Conservation (phyloP, 2,113 vertebrate genomes). For the Vireo altiloquus region DNA sequence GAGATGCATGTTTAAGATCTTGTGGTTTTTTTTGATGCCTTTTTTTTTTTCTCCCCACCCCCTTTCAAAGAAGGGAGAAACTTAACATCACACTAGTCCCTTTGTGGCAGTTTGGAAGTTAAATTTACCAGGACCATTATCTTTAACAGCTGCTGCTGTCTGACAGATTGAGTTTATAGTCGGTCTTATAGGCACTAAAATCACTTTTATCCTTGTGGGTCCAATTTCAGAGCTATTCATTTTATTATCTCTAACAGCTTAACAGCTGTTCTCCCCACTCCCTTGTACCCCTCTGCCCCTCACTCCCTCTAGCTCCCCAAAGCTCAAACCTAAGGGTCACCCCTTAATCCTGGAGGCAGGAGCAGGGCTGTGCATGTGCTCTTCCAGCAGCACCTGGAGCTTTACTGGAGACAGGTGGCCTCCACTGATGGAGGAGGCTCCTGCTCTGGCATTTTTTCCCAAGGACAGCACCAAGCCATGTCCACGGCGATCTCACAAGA, state of each 20-base stretch:
- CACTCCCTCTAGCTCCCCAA: background rate
- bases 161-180: conserved; percentile 70
- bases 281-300: background rate
- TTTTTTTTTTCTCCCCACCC: background rate
- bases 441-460: background rate
- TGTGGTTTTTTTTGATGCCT: background rate
- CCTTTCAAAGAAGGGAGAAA: conserved; percentile 37
- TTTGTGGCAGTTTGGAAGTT: conserved; percentile 63
- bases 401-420: background rate
- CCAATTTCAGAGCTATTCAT: conserved; percentile 68
- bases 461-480: background rate
- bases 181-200: conserved; percentile 65
- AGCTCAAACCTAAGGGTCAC: conserved; percentile 31
- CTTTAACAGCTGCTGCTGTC: conserved; percentile 67
- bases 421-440: background rate
- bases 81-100: conserved; percentile 47
- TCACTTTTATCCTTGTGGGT: conserved; percentile 70
- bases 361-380: background rate
- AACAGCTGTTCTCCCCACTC: conserved; percentile 52
- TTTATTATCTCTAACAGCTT: conserved; percentile 68
- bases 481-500: background rate
- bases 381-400: background rate
- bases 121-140: conserved; percentile 68
- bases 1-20: conserved; percentile 36
- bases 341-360: conserved; percentile 6